Base-by-base conservation (phyloP, 2,888 invertebrate species). In the Carpatolechia fugitivella region DNA sequence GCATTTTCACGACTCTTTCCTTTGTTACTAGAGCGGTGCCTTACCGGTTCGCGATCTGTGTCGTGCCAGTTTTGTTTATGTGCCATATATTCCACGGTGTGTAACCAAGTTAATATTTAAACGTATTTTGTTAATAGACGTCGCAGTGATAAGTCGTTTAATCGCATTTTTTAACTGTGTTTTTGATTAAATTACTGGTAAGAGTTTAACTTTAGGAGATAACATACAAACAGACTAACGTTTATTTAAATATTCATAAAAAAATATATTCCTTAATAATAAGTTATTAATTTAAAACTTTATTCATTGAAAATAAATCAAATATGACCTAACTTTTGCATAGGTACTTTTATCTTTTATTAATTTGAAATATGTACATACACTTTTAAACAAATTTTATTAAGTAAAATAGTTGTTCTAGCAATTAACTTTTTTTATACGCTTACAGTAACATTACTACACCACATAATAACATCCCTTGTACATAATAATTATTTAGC, bases 1-100 rank as follows among this genome's bases (percentile, higher is more conserved):
- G 80, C 61, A 75, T 70, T 74, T 71, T 71, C 69, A 68, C 66
- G 69, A 69, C n/a, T 65, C 63, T 63, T 58, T 60, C 57, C 58
- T 60, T 51, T 62, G 54, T 58, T 60, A 64, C 40, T 64, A 59
- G 62, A 64, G 61, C 64, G 63, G 52, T 56, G 56, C 54, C 54
- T 55, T 56, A 59, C 60, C 57, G 63, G 62, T 64, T 58, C 57
- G 64, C 56, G 60, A 59, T 55, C 51, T 56, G 64, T 64, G 62
- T 52, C 60, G 62, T 62, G 61, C 56, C 54, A 36, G 56, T 56
- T 55, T 57, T 54, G 57, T 54, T 60, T 38, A 54, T 40, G 56
- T 52, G 48, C 35, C 40, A 40, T 18, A 52, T 51, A 51, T 54
- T 31, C 16, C 51, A 50, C 40, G 49, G 53, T 57, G 51, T 55